These are phyloP conservation scores for Delphinapterus leucas DNA, from an alignment of 2,113 vertebrate genomes.

Conservation along the genomic window DNA sequence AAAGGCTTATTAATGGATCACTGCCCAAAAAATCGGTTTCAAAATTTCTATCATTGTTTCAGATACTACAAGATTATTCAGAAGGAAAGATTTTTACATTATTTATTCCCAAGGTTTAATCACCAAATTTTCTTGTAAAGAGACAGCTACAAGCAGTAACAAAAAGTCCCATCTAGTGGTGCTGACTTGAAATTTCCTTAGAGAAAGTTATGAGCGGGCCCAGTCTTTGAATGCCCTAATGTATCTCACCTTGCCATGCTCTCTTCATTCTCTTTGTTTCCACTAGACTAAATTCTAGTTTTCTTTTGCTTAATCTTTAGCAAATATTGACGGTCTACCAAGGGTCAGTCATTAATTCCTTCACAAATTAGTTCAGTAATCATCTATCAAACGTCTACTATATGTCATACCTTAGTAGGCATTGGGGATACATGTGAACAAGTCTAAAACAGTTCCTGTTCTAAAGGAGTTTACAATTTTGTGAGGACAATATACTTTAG, in stretches of 20 bases:
- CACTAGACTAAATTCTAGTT: background rate
- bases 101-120: background rate
- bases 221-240: background rate
- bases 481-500: background rate
- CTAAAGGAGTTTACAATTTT: background rate
- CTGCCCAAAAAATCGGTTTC: background rate
- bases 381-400: background rate
- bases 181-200: background rate
- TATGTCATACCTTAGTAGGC: background rate
- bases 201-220: background rate
- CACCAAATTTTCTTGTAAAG: background rate
- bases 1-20: background rate
- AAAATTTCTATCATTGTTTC: background rate
- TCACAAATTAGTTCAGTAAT: background rate
- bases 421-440: background rate
- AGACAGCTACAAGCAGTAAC: background rate
- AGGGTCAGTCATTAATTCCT: background rate
- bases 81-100: background rate
- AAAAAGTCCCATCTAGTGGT: background rate
- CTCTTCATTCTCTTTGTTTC: background rate
- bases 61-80: background rate
- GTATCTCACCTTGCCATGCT: background rate
- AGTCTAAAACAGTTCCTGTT: background rate
- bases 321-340: background rate
- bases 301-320: background rate